Conservation (phyloP, 1,140 invertebrate species). For the Drosophila santomea region DNA sequence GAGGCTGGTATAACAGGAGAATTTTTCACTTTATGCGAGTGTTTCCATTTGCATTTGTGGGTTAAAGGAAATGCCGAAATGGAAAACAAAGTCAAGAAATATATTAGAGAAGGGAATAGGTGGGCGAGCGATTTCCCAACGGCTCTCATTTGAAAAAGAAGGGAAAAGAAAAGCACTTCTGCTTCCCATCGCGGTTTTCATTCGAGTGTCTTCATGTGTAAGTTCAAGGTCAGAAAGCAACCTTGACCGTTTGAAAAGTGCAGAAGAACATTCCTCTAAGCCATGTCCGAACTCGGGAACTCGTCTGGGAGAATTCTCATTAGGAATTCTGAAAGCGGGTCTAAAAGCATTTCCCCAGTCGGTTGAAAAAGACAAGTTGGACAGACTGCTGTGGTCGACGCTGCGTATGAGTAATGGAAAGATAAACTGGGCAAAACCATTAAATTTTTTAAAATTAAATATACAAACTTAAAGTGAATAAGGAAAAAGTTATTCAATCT, state of each 20-base stretch:
- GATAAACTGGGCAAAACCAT: neutral
- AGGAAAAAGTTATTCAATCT: no score
- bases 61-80: conserved; percentile 13
- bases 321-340: conserved; percentile 28
- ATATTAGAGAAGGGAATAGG: conserved; percentile 8
- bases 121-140: neutral
- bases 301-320: conserved; percentile 34
- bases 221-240: conserved; percentile 39
- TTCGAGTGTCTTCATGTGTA: conserved; percentile 22
- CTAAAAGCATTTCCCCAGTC: conserved; percentile 30
- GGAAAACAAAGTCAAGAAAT: conserved; percentile 19
- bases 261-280: conserved; percentile 23
- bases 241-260: conserved; percentile 35
- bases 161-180: neutral
- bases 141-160: conserved; percentile 2
- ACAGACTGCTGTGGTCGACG: conserved; percentile 1
- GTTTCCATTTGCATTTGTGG: conserved; percentile 56
- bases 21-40: conserved; percentile 22
- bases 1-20: conserved; percentile 1
- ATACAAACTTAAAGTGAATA: no score
- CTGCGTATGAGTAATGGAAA: conserved; percentile 35
- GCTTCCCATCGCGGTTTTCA: conserved; percentile 3
- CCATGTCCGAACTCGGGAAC: conserved; percentile 23
- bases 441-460: neutral
- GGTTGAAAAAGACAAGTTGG: conserved; percentile 3